Conservation (phyloP, 2,888 invertebrate genomes). For the Erpobdella octoculata region DNA sequence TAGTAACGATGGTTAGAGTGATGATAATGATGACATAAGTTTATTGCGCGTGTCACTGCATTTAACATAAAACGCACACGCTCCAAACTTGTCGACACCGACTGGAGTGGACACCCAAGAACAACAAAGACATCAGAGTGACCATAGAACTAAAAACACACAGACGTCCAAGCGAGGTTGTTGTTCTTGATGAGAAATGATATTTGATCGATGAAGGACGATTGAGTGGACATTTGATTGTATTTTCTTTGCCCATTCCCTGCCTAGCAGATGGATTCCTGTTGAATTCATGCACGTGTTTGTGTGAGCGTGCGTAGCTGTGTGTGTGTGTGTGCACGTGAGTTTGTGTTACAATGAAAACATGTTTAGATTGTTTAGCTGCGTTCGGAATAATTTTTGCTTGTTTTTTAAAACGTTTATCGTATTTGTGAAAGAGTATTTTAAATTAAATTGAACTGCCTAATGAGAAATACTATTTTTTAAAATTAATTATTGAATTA, state of each 20-base stretch:
- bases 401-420: neutral
- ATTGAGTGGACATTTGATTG: neutral
- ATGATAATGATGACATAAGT: neutral
- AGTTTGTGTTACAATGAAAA: too few species aligned
- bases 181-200: neutral
- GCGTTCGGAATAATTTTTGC: too few species aligned
- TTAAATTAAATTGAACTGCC: too few species aligned
- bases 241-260: conserved; percentile 6
- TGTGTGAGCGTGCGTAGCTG: too few species aligned
- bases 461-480: too few species aligned
- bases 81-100: too few species aligned
- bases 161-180: neutral
- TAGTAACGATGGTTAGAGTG: neutral
- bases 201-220: neutral
- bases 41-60: neutral
- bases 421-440: neutral
- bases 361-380: too few species aligned
- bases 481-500: too few species aligned
- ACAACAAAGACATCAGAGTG: neutral
- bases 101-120: neutral
- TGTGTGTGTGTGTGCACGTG: too few species aligned
- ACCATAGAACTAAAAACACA: conserved; percentile 8
- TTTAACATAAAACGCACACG: neutral
- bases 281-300: neutral
- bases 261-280: neutral